Evolutionary conservation across 1,140 invertebrate species (phyloP).

Genomic region (Polypedilum pembai): DNA sequence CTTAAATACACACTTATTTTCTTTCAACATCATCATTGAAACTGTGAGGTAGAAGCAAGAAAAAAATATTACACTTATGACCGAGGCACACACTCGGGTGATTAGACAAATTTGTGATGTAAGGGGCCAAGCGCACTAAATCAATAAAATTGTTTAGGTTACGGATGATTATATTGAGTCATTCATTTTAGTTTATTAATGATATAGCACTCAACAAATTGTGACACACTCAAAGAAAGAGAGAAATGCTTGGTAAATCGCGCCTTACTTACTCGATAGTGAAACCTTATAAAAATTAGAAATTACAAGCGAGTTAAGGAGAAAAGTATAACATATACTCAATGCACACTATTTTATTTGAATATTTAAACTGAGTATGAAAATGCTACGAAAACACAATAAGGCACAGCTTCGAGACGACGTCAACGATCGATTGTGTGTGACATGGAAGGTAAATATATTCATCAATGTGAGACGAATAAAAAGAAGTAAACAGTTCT

Average conservation of each 20-base stretch:
- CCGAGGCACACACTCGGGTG: neutral
- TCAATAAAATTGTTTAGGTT: conserved; percentile 5
- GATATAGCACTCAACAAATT: neutral
- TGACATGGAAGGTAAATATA: neutral
- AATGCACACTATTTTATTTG: neutral
- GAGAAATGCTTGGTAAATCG: neutral
- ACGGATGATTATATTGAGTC: neutral
- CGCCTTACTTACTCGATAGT: neutral
- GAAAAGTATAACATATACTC: neutral
- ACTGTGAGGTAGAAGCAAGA: neutral
- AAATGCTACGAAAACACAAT: neutral
- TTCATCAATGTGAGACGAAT: neutral
- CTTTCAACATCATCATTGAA: neutral
- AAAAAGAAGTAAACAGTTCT: neutral
- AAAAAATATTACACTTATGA: neutral
- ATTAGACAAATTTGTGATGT: conserved; percentile 18
- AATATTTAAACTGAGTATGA: neutral
- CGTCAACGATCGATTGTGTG: neutral
- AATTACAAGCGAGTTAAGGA: neutral
- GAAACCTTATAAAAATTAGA: neutral
- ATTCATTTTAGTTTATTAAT: neutral
- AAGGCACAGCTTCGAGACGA: neutral
- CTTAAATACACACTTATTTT: neutral
- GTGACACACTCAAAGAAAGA: neutral
- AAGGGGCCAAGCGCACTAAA: neutral